Conservation (phyloP, 1,140 invertebrate species). For the Pachypeltis micranthus region DNA sequence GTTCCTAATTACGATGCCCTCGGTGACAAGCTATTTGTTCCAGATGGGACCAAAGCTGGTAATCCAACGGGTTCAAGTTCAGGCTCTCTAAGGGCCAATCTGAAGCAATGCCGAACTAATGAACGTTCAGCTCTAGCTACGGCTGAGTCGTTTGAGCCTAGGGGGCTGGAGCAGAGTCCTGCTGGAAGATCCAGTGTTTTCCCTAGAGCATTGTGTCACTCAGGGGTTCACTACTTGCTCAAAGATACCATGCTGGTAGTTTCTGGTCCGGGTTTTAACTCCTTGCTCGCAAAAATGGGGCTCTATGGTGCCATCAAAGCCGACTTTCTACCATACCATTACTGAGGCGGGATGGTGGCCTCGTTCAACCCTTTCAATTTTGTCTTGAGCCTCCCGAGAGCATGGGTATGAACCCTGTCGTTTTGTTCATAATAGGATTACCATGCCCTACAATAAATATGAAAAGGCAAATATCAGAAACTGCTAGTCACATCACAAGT, state of each 20-base stretch:
- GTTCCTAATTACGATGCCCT: neutral
- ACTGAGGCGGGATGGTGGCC: neutral
- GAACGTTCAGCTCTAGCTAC: constrained; percentile 16
- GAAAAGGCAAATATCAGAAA: no score
- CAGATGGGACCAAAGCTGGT: neutral
- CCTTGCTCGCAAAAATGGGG: neutral
- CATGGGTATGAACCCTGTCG: neutral
- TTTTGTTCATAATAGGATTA: neutral
- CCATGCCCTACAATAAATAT: no score
- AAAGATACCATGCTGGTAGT: neutral
- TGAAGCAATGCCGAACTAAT: constrained; percentile 5
- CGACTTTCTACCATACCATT: neutral
- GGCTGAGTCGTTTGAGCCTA: constrained; percentile 13
- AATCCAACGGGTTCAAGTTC: constrained; percentile 16
- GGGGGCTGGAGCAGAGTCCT: neutral
- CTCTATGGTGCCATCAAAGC: constrained; percentile 9
- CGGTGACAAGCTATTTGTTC: neutral
- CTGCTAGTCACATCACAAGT: no score
- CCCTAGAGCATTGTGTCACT: no score
- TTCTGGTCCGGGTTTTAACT: neutral
- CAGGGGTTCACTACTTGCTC: no score
- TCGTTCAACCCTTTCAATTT: constrained; percentile 2
- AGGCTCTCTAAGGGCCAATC: constrained; percentile 12
- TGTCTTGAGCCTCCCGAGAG: constrained; percentile 2
- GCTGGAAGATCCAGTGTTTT: neutral